Evolutionary conservation across 37 sponge, comb jelly and placozoan genomes (phyloP).

Genomic region (Ephydatia muelleri): DNA sequence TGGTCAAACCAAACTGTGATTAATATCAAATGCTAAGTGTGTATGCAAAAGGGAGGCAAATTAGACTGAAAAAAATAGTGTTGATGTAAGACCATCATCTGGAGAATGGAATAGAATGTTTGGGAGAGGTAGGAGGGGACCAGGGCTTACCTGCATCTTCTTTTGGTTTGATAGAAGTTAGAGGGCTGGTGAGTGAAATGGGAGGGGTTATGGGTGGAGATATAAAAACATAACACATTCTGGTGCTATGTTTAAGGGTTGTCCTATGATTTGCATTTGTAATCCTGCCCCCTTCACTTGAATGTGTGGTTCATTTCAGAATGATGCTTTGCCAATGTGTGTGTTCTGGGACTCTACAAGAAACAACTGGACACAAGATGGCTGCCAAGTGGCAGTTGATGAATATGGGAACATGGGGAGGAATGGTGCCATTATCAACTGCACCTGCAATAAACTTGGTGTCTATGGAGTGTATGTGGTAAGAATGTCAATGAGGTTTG

Average conservation of each 20-base stretch:
- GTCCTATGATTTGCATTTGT: too few relatives aligned
- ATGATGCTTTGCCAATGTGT: not conserved
- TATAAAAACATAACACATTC: not conserved
- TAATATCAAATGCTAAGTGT: too few relatives aligned
- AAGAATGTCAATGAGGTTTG: not conserved
- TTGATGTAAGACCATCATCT: too few relatives aligned
- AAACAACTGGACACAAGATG: not conserved
- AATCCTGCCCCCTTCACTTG: not conserved
- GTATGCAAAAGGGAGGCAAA: too few relatives aligned
- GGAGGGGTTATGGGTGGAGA: too few relatives aligned
- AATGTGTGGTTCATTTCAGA: not conserved
- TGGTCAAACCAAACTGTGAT: too few relatives aligned
- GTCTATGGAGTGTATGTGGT: constrained; percentile 16
- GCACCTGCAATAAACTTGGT: not conserved
- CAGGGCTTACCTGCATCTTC: too few relatives aligned
- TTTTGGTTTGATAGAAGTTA: not conserved
- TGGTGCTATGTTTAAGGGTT: too few relatives aligned
- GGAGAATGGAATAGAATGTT: too few relatives aligned
- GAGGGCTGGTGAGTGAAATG: not conserved
- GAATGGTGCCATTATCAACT: not conserved
- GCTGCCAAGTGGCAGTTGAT: not conserved
- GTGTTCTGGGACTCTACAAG: not conserved
- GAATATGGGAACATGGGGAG: not conserved
- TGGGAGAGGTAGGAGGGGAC: too few relatives aligned
- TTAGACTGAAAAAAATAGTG: too few relatives aligned